Evolutionary conservation across 37 sponge, comb jelly and placozoan species (phyloP), one percentile per base, ranked within the genome.

Genomic region (Ephydatia muelleri): DNA sequence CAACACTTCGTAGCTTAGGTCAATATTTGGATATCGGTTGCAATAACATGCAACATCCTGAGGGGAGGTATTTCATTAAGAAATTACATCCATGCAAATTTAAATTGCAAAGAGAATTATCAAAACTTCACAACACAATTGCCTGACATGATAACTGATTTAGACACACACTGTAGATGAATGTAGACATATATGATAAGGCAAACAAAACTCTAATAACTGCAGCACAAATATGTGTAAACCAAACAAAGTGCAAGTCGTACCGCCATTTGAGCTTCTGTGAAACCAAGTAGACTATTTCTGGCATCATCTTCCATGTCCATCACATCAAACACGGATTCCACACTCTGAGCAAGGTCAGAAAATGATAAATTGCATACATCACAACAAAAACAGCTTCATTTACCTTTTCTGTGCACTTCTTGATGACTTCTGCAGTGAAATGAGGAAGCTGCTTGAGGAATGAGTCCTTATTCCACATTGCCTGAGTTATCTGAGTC

Each of bases 371-470:
- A 71, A 68, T 68, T 30, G 8, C 68, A 75, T 19, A 34, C 9
- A 3, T 0, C 57, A 64, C 4, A 21, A 82, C 0, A 9, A 73
- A 21, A 6, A 66, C 3, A 6, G 23, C 1, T 68, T 21, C 22
- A 0, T 35, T 79, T 29, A 95, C 96, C 86, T 87, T 92, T 36
- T 87, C 85, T 30, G 89, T 75, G 80, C 98, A 99, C 47, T 86
- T 76, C 91, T 99, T 91, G 74, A 99, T 97, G 72, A 95, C 75
- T 43, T 93, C 96, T 28, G 92, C 64, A 29, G 95, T 90, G 85
- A 99, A 99, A 87, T 96, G 97, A 29, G 99, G 99, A n/a, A 99
- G 89, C 86, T 99, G 99, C 80, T 99, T 99, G 67, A 99, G 91
- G 82, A 91, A 89, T 35, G 96, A 95, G 87, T 99, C 99, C 36